These are phyloP conservation scores for Polia nebulosa DNA, from an alignment of 2,888 invertebrate genomes.

Conservation along the genomic window DNA sequence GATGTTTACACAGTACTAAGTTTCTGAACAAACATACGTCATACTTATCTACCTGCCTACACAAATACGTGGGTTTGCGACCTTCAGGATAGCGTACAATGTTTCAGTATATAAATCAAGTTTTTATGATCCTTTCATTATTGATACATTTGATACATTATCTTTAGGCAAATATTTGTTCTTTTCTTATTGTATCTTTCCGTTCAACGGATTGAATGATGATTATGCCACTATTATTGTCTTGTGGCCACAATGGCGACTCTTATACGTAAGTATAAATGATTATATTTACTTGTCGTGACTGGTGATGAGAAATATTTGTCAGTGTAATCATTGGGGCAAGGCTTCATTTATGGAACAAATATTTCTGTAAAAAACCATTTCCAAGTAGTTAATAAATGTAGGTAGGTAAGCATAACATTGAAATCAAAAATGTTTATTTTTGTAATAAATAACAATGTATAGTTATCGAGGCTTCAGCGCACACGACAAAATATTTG, in stretches of 20 bases:
- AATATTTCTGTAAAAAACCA: background rate
- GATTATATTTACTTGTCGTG: background rate
- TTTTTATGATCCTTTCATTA: slow-evolving; percentile 22
- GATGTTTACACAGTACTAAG: slow-evolving; percentile 38
- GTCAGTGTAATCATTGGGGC: background rate
- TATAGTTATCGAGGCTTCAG: slow-evolving; percentile 27
- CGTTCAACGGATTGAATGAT: background rate
- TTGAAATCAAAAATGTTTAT: slow-evolving; percentile 16
- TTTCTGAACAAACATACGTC: slow-evolving; percentile 38
- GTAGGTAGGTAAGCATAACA: background rate
- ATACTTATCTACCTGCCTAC: slow-evolving; percentile 42
- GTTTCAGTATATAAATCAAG: slow-evolving; percentile 12
- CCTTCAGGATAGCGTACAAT: slow-evolving; percentile 20
- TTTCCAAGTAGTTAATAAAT: background rate
- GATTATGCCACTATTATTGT: background rate
- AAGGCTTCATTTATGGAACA: background rate
- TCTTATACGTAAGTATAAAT: background rate
- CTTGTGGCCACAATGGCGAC: too few species aligned
- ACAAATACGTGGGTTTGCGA: slow-evolving; percentile 26
- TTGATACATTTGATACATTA: background rate
- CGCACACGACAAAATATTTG: slow-evolving; percentile 49
- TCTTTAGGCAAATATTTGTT: slow-evolving; percentile 5
- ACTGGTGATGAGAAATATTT: background rate
- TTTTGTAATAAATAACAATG: slow-evolving; percentile 16
- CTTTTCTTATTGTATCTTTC: background rate